Evolutionary conservation across 2,797 vertebrate genomes (phyloP), one percentile per base, ranked within the genome.

Genomic region (Rhinoraja longicauda): DNA sequence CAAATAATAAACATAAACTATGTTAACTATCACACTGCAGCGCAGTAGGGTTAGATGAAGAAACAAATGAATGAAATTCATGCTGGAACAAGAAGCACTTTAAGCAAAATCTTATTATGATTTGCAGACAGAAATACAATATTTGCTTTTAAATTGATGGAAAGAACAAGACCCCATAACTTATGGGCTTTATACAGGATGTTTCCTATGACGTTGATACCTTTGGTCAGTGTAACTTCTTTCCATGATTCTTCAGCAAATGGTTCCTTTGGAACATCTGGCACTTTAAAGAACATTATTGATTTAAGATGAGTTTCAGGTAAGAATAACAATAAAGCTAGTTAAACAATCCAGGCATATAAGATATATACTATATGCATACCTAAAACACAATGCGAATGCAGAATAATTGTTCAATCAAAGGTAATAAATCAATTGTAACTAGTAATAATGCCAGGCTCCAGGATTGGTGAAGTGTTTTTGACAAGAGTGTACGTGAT

Each of bases 281-380:
- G 90, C 70, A 92, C 90, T 92, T 92, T 73, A 73, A 92, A 92
- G 39, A 92, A 92, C 36, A 75, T 92, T 73, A 92, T 75, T 92
- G 12, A 26, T 92, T 92, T 92, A 73, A 92, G 70, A 75, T 73
- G 67, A 92, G 39, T 8, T 73, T 53, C 36, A 75, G 45, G 72
- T 75, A 73, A 53, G 67, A 75, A 17, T 29, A 88, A 67, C 84
- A 88, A 7, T 72, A 12, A 91, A 91, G 90, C 70, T 75, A 73
- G 4, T 53, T 75, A 12, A 73, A 5, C 70, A 92, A 73, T 75
- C 36, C 12, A 57, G 90, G n/a, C 70, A 75, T 26, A 92, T 45
- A 72, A 92, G 70, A 70, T 13, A 67, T 36, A 67, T 67, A 67
- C 13, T 4, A 72, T 72, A 26, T 0, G 8, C 39, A 75, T 73